These are phyloP conservation scores for Antigone vipio DNA, from an alignment of 2,113 vertebrate species.

Conservation along the genomic window DNA sequence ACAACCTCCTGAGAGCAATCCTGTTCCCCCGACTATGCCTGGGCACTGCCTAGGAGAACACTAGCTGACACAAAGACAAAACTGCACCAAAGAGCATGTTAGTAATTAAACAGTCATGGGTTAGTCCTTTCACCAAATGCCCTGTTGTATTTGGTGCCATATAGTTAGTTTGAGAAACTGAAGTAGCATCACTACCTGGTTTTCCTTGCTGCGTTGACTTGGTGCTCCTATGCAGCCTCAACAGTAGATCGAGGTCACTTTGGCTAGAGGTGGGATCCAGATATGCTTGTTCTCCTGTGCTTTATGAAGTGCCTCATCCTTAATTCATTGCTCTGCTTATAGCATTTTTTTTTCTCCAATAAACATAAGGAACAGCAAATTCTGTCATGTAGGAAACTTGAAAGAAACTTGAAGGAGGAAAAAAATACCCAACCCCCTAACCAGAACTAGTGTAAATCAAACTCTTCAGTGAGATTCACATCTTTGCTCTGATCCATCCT, in stretches of 20 bases:
- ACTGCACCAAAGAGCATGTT: background rate
- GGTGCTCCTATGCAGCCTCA: background rate
- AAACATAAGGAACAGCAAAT: background rate
- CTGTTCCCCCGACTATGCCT: background rate
- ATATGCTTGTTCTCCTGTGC: background rate
- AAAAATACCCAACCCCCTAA: background rate
- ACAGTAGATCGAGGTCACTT: background rate
- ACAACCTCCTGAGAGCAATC: background rate
- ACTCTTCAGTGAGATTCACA: background rate
- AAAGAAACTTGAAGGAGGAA: background rate
- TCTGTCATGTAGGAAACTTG: background rate
- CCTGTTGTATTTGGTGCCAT: background rate
- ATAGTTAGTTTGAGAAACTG: background rate
- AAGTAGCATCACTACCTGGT: background rate
- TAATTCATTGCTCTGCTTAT: background rate
- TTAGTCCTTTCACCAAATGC: background rate
- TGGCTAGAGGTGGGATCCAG: background rate
- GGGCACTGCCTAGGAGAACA: background rate
- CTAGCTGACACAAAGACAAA: background rate
- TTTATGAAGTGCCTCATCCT: background rate
- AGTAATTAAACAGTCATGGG: background rate
- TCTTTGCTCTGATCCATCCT: background rate
- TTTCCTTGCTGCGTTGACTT: background rate
- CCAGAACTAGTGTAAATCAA: background rate
- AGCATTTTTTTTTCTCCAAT: background rate